Base-by-base conservation (phyloP, 2,113 vertebrate genomes). In the Grantiella picta region DNA sequence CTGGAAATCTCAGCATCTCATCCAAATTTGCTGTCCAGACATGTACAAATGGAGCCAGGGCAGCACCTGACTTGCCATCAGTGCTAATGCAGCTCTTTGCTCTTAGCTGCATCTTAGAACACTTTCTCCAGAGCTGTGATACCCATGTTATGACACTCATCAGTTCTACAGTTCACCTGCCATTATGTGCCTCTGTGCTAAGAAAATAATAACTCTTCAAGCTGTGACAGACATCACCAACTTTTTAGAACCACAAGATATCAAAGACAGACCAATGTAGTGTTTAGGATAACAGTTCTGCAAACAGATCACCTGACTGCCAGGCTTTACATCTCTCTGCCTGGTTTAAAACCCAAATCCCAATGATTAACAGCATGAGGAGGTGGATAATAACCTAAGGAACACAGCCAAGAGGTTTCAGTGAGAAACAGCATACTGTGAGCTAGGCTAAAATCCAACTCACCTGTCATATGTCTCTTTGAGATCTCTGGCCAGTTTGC, bases 401-500 rank as follows among this genome's bases (percentile, higher is more conserved):
- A 76, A 64, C 10, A 60, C 44, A 31, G 45, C 20, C 50, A 72
- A 33, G 71, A 70, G 38, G 63, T 60, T 83, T 60, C 87, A 73
- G 42, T 35, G n/a, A 73, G 59, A 65, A 69, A 59, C 64, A 86
- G 23, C 23, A 18, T 2, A 40, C 5, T 31, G 5, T 35, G 17
- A 91, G 56, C 42, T 12, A 52, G 29, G 25, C 49, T 15, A 36
- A 86, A 83, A 64, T 52, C 28, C 12, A 29, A 4, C 96, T 94
- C 88, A 99, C 99, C 99, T 99, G 98, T 99, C 99, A 8, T 99
- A 99, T 1, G 98, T 99, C 57, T 99, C 99, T 96, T 99, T 99
- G 49, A 99, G 98, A 97, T 99, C 99, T 93, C 98, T 98, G 91
- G 99, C 99, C 94, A 99, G 98, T 91, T 99, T 99, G 98, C 99